These are phyloP conservation scores for Tryphoninae sp. DNA, from an alignment of 2,888 invertebrate genomes.

Conservation along the genomic window DNA sequence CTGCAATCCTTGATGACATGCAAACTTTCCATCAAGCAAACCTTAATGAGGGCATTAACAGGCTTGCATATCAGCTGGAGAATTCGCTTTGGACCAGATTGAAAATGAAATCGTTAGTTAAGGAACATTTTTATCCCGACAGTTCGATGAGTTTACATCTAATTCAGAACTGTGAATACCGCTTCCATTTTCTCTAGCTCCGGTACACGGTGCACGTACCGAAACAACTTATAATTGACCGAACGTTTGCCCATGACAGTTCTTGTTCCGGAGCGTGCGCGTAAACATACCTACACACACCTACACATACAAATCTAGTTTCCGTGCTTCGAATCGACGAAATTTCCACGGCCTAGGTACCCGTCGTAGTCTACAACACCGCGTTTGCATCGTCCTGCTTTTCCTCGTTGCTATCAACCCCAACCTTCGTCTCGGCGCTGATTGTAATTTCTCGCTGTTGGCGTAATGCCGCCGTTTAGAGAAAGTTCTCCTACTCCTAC, in stretches of 20 bases:
- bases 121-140: background rate
- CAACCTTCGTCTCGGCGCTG: slow-evolving; percentile 22
- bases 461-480: slow-evolving; percentile 59
- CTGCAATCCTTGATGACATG: no score
- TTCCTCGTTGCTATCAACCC: slow-evolving; percentile 27
- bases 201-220: slow-evolving; percentile 71
- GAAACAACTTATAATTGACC: slow-evolving; percentile 77
- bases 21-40: no score
- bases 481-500: slow-evolving; percentile 48
- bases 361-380: slow-evolving; percentile 3
- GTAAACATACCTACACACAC: slow-evolving; percentile 6
- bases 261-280: slow-evolving; percentile 66
- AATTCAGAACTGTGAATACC: slow-evolving; percentile 41
- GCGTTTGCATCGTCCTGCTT: slow-evolving; percentile 18
- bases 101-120: background rate
- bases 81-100: background rate
- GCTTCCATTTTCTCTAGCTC: slow-evolving; percentile 40
- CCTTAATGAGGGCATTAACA: no score
- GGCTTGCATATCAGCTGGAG: no score
- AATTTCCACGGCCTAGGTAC: slow-evolving; percentile 62
- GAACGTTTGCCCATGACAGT: slow-evolving; percentile 75
- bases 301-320: no score
- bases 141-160: slow-evolving; percentile 29
- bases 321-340: slow-evolving; percentile 67
- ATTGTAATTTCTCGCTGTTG: slow-evolving; percentile 50